Base-by-base conservation (phyloP, 2,888 invertebrate genomes). In the Cheilosia vernalis region DNA sequence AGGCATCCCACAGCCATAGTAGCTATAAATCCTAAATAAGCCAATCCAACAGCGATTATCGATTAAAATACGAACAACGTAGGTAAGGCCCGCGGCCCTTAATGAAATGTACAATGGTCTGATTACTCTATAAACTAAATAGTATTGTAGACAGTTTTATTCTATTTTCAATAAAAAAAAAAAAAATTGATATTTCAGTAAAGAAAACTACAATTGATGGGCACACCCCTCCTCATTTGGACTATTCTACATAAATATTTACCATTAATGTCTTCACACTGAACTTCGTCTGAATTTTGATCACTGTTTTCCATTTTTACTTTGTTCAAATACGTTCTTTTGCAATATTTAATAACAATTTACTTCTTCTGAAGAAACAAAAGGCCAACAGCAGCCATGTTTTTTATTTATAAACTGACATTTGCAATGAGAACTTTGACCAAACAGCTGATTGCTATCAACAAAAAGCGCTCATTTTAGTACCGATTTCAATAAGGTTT, bases 211-310 rank as follows among this genome's bases (percentile, higher is more conserved):
- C 21, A 49, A 30, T 47, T 30, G 17, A 19, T 19, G 17, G 47
- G 42, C 47, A 63, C 33, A 51, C 49, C 33, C 49, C 37, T 15
- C 24, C 6, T 30, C 24, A 15, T 15, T 15, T 27, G 15, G 5
- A 27, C n/a, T 2, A 7, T 27, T 27, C 1, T 17, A 6, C 6
- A 27, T 27, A 13, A n/a, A 56, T 51, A 55, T 56, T 67, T 79
- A 84, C 84, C 84, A 69, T 74, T 63, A 64, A 40, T 84, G 58
- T 84, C 84, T 21, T 69, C 80, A n/a, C 33, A 27, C 9, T 58
- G 63, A 56, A 63, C 44, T 63, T 84, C 84, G 27, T 84, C 84
- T 15, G 63, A 56, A 30, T 30, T 80, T 40, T 37, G 37, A 30
- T 80, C 84, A 40, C 1, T 74, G 40, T 47, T 69, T 74, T 84